Evolutionary conservation across 2,797 vertebrate species (phyloP), one percentile per base, ranked within the genome.

Genomic region (Naso thynnoides): DNA sequence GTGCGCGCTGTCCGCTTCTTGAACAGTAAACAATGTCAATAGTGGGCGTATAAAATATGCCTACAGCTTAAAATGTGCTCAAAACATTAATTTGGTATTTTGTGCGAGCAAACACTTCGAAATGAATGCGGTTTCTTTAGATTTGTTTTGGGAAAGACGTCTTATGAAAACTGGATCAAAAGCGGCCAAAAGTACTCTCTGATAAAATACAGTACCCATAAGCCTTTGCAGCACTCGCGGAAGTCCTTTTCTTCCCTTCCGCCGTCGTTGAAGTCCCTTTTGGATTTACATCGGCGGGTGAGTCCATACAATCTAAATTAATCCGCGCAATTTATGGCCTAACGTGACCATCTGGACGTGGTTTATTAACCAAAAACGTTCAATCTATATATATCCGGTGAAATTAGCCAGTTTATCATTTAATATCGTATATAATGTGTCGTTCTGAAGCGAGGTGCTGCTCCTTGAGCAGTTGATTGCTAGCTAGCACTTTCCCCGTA

Each of bases 201-300:
- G 10, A 39, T 31, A 49, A 78, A 93, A 60, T 88, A 81, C 89
- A 87, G 0, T 85, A 81, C 93, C 93, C 93, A 93, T 83, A 75
- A 91, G 26, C 14, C 89, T 55, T 63, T 87, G 84, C 78, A 0
- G 1, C 36, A 24, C 65, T 4, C 18, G 0, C 91, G 92, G 92
- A 93, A 92, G 88, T 89, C 88, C 93, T 91, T 94, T 93, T 91
- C 90, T 82, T 76, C 73, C 81, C 27, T 92, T 94, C 92, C 92
- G 82, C 87, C 84, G 79, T 85, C 2, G 47, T 8, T 9, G 70
- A 71, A 65, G 83, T 85, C 81, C 90, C 70, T 89, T 92, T 87
- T 75, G 90, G 89, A 89, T 90, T 88, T 74, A 70, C 84, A 79
- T 86, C 90, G 91, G 90, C 91, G 86, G 93, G 93, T 94, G 90